Base-by-base conservation (phyloP, 2,797 vertebrate species). In the Miichthys miiuy region DNA sequence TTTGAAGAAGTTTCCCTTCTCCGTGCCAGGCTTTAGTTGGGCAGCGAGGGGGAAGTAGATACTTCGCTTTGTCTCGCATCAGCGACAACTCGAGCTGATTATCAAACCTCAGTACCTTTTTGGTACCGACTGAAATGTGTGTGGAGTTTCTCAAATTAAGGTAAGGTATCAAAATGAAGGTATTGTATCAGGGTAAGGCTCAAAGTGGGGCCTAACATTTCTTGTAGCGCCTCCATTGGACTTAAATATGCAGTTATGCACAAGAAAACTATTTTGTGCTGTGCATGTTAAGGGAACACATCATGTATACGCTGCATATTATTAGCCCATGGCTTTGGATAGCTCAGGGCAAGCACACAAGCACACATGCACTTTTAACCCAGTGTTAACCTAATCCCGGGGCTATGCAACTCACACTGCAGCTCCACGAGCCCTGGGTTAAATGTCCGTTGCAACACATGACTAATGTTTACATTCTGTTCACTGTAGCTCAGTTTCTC, bases 1-100 rank as follows among this genome's bases (percentile, higher is more conserved):
- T 62, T 38, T 69, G 57, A 54, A 52, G 58, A 72, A 64, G 69
- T 66, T 73, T 57, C 68, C 62, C 73, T 13, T 63, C 64, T 65
- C 51, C 3, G 2, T 72, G 51, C 23, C 56, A 27, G 62, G 17
- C 47, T 46, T 46, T 25, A 21, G 51, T 8, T 20, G 54, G 73
- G 51, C 60, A 55, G 51, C 30, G 4, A 48, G 34, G 30, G 34
- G 63, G 66, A 70, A 70, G 48, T 16, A 12, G 56, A 52, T 12
- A 58, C 68, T 84, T 61, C 10, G 12, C 13, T 67, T 51, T 3
- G 42, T 46, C 41, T 61, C 18, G 52, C 0, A 17, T 42, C 42
- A 3, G 64, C 38, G 34, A 0, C 68, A 47, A 48, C 57, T 44
- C 46, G 10, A 1, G 10, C n/a, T 6, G 48, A 61, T 27, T 5